Base-by-base conservation (phyloP, 2,113 vertebrate genomes). In the Castor canadensis region DNA sequence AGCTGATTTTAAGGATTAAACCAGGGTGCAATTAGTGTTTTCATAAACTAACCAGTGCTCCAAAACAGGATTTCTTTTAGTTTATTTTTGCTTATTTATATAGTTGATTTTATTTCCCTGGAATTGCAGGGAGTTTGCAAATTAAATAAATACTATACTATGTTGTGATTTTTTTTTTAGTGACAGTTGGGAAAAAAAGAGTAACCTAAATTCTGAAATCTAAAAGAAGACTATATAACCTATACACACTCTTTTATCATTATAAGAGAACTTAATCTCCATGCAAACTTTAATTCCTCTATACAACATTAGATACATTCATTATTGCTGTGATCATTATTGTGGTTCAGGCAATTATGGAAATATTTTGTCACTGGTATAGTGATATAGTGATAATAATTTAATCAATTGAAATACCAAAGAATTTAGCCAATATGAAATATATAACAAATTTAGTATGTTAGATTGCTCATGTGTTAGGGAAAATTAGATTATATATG, bases 101-200 rank as follows among this genome's bases (percentile, higher is more conserved):
- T 72, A 73, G 64, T 35, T 88, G 52, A 6, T 32, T 58, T 43
- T 47, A n/a, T 13, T 62, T 87, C 87, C 35, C 40, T 82, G 22
- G 54, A 81, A 83, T 84, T 80, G 17, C 47, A 47, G 5, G 9
- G 4, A 52, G 1, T 45, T 91, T 56, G 9, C 35, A 62, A 73
- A 67, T 56, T 47, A 93, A 81, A 66, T 81, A 66, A 87, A 72
- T 49, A 85, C 16, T 69, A 47, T 24, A 7, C 8, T n/a, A 12
- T 88, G 56, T 86, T n/a, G n/a, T n/a, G n/a, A n/a, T n/a, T n/a
- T n/a, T 86, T 89, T 91, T 77, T 64, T 85, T 66, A 76, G 67
- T 85, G 38, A 90, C 19, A 58, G 90, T 64, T 80, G 28, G 58
- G 11, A 17, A 54, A 66, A 91, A 80, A 73, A 40, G 26, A 40